Conservation (phyloP, 2,113 vertebrate genomes). For the Raja brachyura region DNA sequence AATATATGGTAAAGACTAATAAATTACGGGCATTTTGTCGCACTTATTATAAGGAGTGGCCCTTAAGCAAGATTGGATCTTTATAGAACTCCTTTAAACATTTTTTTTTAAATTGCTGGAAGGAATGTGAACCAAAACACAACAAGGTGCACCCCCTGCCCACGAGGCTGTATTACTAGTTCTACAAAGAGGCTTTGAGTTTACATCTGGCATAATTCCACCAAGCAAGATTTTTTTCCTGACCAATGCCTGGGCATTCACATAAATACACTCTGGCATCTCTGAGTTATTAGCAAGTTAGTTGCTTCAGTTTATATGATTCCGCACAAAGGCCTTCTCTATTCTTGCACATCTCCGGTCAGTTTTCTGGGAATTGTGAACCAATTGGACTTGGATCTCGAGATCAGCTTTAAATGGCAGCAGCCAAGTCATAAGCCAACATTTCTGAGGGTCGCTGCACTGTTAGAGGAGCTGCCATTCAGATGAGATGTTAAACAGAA, state of each 20-base stretch:
- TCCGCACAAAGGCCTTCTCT: background rate
- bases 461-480: background rate
- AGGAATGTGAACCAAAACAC: background rate
- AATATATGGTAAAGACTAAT: background rate
- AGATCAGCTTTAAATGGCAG: background rate
- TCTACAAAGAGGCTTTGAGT: constrained; percentile 27
- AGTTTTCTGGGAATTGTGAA: background rate
- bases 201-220: constrained; percentile 15
- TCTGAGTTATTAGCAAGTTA: background rate
- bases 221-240: background rate
- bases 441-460: background rate
- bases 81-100: background rate
- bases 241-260: background rate
- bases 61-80: background rate
- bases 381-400: background rate
- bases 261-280: background rate
- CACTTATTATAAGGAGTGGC: background rate
- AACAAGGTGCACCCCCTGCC: background rate
- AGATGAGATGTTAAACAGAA: background rate
- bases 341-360: background rate
- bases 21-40: background rate
- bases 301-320: background rate
- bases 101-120: background rate
- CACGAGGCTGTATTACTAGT: background rate
- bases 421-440: background rate